Base-by-base conservation (phyloP, 2,888 invertebrate genomes). In the Lepidocyrtinus sp. region DNA sequence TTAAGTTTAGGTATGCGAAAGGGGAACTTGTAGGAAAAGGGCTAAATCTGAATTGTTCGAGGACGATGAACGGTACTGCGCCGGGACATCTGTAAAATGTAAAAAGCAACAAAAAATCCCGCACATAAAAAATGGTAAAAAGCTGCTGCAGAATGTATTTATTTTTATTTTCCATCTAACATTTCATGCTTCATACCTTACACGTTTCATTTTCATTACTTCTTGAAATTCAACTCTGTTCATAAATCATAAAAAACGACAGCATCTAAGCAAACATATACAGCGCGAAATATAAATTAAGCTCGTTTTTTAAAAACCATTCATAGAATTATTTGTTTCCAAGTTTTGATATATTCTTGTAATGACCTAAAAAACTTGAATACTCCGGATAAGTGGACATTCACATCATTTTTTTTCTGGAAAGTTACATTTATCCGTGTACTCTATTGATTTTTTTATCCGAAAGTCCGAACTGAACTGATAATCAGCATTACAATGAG, bases 231-330 rank as follows among this genome's bases (percentile, higher is more conserved):
- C 70, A 76, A 82, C 80, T 80, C 79, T 82, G 59, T 59, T 62
- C 82, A 82, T 82, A 80, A 82, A 82, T 82, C 82, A 82, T 80
- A 69, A 50, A 59, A 78, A n/a, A n/a, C 67, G 78, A 72, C 78
- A 71, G 71, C 26, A 36, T 36, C 36, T 9, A 36, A 5, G 36
- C 36, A 36, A 36, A 55, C 55, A 55, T 55, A 15, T 17, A 55
- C 55, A 55, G n/a, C 5, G n/a, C 55, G 17, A 55, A n/a, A 55
- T 55, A 55, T 55, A n/a, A n/a, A n/a, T n/a, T n/a, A n/a, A n/a
- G n/a, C n/a, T n/a, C n/a, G n/a, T n/a, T n/a, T n/a, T n/a, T n/a
- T n/a, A n/a, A n/a, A n/a, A n/a, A n/a, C n/a, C n/a, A n/a, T n/a
- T n/a, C n/a, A n/a, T n/a, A n/a, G n/a, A n/a, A n/a, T n/a, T n/a